A percentile compares a stretch with the other conserved stretches of the same genome.
These are phyloP conservation scores for Urocynchramus pylzowi DNA, from an alignment of 2,113 vertebrate species.

Conservation along the genomic window DNA sequence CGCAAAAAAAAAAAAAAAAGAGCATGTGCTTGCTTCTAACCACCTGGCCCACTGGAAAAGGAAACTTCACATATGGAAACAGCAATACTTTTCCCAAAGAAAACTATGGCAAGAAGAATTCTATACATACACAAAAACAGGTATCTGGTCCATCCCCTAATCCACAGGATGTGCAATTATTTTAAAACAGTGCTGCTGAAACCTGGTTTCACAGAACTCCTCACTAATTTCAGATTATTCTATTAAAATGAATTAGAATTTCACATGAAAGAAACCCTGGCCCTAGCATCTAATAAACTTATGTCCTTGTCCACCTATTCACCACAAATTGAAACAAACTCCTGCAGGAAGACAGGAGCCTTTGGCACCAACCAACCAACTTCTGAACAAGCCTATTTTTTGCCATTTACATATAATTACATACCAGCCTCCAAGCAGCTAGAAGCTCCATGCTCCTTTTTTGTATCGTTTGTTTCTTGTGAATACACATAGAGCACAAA, in stretches of 20 bases:
- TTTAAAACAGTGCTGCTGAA: not conserved
- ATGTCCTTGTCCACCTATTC: not conserved
- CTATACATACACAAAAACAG: not conserved
- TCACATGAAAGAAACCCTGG: not conserved
- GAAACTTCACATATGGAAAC: not conserved
- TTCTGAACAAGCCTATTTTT: not conserved
- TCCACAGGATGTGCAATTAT: not conserved
- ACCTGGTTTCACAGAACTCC: not conserved
- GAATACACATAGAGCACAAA: conserved; percentile 32
- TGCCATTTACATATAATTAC: not conserved
- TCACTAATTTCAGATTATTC: not conserved
- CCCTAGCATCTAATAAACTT: not conserved
- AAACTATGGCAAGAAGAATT: not conserved
- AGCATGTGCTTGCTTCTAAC: not conserved
- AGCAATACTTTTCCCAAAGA: not conserved
- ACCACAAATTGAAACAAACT: not conserved
- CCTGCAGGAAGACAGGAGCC: not conserved
- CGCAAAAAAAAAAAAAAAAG: not conserved
- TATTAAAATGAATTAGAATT: not conserved
- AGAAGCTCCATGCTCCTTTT: not conserved
- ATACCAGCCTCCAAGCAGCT: not conserved
- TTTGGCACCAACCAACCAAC: not conserved
- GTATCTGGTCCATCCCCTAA: not conserved
- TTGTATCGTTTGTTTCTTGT: not conserved
- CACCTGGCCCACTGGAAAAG: not conserved